Evolutionary conservation across 1,140 invertebrate genomes (phyloP), one percentile per base, ranked within the genome.

Genomic region (Temnothorax nylanderi): DNA sequence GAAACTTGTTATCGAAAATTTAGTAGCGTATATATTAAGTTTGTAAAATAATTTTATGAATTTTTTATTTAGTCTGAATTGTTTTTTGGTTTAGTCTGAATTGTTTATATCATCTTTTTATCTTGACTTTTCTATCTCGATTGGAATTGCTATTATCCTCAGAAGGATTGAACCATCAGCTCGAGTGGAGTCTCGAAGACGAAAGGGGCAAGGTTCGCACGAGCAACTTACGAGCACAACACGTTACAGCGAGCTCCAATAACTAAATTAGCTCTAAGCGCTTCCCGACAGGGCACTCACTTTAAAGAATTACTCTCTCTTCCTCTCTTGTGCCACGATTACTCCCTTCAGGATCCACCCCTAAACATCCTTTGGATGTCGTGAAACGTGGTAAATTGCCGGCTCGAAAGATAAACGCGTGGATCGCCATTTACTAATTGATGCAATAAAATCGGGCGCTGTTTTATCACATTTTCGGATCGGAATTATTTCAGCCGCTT

Each of bases 181-280:
- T 58, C 54, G 26, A 74, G 37, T 49, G 26, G 74, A 54, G n/a
- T 26, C 51, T 87, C n/a, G 71, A 47, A 47, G 76, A 58, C 58
- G 78, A 77, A 64, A 77, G 75, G 26, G 58, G 21, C 18, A 74
- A 58, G 56, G 62, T 58, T 74, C 41, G 78, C 51, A 58, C 51
- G 64, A 90, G 58, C 80, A 74, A 84, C 41, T 87, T 89, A n/a
- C n/a, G n/a, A n/a, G 51, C 44, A 41, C 21, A 37, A 74, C n/a
- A 78, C 58, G 67, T 67, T 88, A 78, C 78, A 62, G 51, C 62
- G 56, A 85, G 47, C 74, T 87, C 51, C 90, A 91, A 91, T 91
- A 91, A 89, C 85, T 82, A 89, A 87, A 91, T 91, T 91, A 91
- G 87, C 67, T 89, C 62, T 62, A 86, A 87, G 54, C 80, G 56